Evolutionary conservation across 2,888 invertebrate genomes (phyloP).

Genomic region (Agonopterix arenella): DNA sequence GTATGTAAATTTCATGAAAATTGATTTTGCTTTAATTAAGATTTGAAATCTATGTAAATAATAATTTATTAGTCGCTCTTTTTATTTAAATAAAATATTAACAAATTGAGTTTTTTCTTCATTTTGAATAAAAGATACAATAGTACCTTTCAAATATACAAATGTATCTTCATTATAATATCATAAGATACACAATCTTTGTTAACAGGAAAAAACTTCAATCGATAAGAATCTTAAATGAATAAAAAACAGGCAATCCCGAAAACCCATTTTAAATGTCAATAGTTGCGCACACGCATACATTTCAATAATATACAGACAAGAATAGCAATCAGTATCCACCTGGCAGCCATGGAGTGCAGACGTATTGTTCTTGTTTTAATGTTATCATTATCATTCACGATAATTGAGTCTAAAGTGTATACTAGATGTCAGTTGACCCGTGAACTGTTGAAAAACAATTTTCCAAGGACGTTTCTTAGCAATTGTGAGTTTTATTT

Average conservation of each 20-base stretch:
- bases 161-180: neutral
- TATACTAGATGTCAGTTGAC: slow-evolving; percentile 83
- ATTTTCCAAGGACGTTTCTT: slow-evolving; percentile 80
- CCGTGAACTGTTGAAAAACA: slow-evolving; percentile 78
- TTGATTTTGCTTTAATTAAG: slow-evolving; percentile 71
- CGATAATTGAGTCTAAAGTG: slow-evolving; percentile 65
- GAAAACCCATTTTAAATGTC: slow-evolving; percentile 22
- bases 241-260: neutral
- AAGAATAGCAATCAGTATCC: slow-evolving; percentile 30
- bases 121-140: slow-evolving; percentile 8
- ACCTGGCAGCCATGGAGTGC: slow-evolving; percentile 35
- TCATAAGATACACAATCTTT: neutral
- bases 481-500: slow-evolving; percentile 81
- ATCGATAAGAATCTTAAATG: neutral
- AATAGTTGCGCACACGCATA: slow-evolving; percentile 45
- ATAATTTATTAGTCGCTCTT: slow-evolving; percentile 57
- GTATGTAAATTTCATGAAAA: slow-evolving; percentile 24
- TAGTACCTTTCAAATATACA: neutral
- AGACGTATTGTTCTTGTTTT: slow-evolving; percentile 36
- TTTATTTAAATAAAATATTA: slow-evolving; percentile 56
- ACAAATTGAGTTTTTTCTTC: slow-evolving; percentile 29
- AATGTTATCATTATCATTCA: slow-evolving; percentile 32
- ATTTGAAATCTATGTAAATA: slow-evolving; percentile 55
- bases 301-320: slow-evolving; percentile 6
- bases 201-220: neutral